Evolutionary conservation across 2,888 invertebrate genomes (phyloP).

Genomic region (Hylaea fasciaria): DNA sequence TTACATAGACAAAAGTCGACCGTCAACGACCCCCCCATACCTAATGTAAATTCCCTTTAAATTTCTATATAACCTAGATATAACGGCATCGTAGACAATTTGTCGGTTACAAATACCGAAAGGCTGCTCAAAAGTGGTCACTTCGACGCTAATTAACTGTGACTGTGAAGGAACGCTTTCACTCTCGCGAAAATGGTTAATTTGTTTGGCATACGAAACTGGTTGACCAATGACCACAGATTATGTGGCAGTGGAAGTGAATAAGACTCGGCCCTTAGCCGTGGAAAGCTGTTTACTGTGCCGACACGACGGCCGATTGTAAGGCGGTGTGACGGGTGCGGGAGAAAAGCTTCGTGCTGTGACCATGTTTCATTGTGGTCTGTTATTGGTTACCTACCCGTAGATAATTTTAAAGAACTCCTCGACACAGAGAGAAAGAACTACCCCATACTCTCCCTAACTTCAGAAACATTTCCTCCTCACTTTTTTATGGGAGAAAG

Average conservation of each 20-base stretch:
- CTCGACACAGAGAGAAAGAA: too few species aligned
- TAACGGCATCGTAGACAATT: too few species aligned
- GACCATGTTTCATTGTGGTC: conserved; percentile 27
- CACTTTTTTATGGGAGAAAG: too few species aligned
- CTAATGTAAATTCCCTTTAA: too few species aligned
- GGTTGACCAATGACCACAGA: conserved; percentile 31
- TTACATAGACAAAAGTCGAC: too few species aligned
- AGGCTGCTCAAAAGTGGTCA: conserved; percentile 2
- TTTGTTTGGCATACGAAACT: conserved; percentile 39
- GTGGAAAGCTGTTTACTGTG: conserved; percentile 62
- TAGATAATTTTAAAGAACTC: too few species aligned
- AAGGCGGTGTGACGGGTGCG: conserved; percentile 52
- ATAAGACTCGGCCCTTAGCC: conserved; percentile 49
- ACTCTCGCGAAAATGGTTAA: conserved; percentile 35
- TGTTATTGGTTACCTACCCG: too few species aligned
- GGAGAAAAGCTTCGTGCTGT: conserved; percentile 52
- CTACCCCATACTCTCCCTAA: too few species aligned
- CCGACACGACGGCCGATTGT: conserved; percentile 51
- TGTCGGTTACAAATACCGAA: background rate
- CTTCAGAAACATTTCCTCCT: too few species aligned
- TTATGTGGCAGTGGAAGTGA: conserved; percentile 41
- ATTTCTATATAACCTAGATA: too few species aligned
- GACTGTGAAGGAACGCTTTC: conserved; percentile 32
- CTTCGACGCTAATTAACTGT: conserved; percentile 15
- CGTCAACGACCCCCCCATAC: too few species aligned